Base-by-base conservation (phyloP, 2,113 vertebrate genomes). In the Pangasianodon gigas region DNA sequence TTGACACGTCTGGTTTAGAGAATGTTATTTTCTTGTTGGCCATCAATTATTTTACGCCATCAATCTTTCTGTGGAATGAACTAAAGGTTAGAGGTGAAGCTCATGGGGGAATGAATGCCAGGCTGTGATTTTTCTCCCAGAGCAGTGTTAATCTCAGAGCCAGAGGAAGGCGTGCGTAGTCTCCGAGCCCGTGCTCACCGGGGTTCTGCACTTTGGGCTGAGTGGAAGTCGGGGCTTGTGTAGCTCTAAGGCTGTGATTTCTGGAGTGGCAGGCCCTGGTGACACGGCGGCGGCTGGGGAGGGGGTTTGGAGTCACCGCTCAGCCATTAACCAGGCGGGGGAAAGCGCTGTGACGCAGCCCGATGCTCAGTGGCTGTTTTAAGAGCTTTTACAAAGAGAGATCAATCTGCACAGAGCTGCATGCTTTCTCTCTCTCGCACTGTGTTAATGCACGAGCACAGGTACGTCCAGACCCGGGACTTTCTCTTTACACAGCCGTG, bases 301-400 rank as follows among this genome's bases (percentile, higher is more conserved):
- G 79, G 21, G 89, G 74, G 44, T 6, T 37, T 37, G 0, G 4
- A 62, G 32, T 26, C 32, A 6, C 80, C 44, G 54, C 46, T 69
- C 26, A 32, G 32, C 37, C 86, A 91, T 86, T 84, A 89, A 92
- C 21, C 32, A 88, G 88, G 62, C 18, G 8, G 75, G 71, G 74
- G 51, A 81, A 24, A 51, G 67, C 1, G 60, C 48, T 21, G 24
- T n/a, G 54, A 87, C 84, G 69, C 44, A 48, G 37, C 56, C 52
- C 26, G 58, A 19, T 48, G 24, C 58, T 51, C 88, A 13, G 44
- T 54, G 52, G 52, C 44, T 86, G 82, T 81, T 88, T 46, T 86
- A 75, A 88, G 62, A 32, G 69, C 37, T n/a, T 44, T 84, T 62
- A 85, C 67, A 41, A 48, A 26, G 24, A 29, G 16, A 2, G 48